These are phyloP conservation scores for Gobio occitaniae DNA, from an alignment of 2,797 vertebrate species.

Conservation along the genomic window DNA sequence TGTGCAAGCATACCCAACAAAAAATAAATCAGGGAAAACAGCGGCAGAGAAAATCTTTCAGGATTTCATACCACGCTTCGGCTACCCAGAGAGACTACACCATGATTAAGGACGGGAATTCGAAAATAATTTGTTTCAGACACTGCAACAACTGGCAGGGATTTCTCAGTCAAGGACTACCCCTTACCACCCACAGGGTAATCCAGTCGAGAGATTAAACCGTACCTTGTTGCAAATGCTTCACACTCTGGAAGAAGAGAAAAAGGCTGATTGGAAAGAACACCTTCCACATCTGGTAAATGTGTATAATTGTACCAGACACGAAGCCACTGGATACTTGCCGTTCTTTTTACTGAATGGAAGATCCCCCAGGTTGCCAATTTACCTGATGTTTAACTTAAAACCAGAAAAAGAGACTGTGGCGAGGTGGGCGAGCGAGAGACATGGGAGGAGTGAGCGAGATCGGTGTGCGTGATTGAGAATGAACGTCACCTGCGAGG, in stretches of 20 bases:
- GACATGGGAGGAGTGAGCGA: too few relatives aligned
- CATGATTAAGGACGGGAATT: neutral
- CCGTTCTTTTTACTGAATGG: slow-evolving; percentile 39
- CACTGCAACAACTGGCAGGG: neutral
- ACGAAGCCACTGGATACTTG: slow-evolving; percentile 14
- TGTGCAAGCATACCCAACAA: neutral
- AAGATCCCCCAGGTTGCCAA: slow-evolving; percentile 10
- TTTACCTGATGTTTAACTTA: slow-evolving; percentile 24
- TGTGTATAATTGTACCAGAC: slow-evolving; percentile 8
- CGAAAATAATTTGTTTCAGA: neutral
- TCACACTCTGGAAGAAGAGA: neutral
- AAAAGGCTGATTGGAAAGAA: neutral
- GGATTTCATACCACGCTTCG: neutral
- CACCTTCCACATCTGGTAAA: neutral
- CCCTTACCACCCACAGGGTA: neutral
- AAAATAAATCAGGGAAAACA: neutral
- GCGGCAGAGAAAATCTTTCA: neutral
- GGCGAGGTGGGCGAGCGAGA: too few relatives aligned
- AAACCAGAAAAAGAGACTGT: neutral
- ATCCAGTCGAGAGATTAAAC: neutral
- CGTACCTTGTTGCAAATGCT: neutral
- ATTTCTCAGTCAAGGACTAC: neutral
- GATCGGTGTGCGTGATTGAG: too few relatives aligned
- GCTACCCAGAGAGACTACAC: neutral
- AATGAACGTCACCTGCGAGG: too few relatives aligned